Conservation (phyloP, 2,797 vertebrate genomes). For the Manis pentadactyla region DNA sequence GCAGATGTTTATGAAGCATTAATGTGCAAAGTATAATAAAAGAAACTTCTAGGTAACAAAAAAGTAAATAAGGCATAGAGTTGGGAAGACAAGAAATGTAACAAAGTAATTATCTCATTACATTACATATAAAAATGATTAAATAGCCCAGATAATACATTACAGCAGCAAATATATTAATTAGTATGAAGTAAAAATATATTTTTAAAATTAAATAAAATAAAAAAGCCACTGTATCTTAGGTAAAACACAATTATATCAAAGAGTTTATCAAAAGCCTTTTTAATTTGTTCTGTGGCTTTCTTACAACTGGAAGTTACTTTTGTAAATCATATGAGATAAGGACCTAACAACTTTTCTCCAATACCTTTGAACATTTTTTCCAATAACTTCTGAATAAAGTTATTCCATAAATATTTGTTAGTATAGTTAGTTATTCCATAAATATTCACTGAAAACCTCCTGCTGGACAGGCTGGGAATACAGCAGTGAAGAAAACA, state of each 20-base stretch:
- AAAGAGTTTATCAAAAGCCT: neutral
- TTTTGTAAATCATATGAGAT: neutral
- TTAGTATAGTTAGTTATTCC: neutral
- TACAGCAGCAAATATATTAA: neutral
- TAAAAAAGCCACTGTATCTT: neutral
- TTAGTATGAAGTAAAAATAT: neutral
- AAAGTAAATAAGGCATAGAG: neutral
- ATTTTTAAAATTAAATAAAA: slow-evolving; percentile 33
- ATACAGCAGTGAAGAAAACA: neutral
- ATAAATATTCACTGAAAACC: neutral
- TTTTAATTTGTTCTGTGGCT: neutral
- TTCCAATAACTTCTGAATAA: neutral
- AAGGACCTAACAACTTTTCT: neutral
- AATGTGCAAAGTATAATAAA: neutral
- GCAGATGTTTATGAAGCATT: neutral
- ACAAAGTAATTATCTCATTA: neutral
- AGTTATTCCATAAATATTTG: neutral
- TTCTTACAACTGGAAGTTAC: neutral
- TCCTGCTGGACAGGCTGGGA: neutral
- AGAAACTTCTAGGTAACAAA: neutral
- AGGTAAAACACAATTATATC: neutral
- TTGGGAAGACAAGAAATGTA: neutral
- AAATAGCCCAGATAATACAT: neutral
- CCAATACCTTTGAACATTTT: neutral
- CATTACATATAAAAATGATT: neutral